Percentiles rank a stretch among this genome's conserved stretches.
phyloP scores from a whole-genome alignment of 1,140 invertebrate species.

The Zaprionus kolodkinae region DNA sequence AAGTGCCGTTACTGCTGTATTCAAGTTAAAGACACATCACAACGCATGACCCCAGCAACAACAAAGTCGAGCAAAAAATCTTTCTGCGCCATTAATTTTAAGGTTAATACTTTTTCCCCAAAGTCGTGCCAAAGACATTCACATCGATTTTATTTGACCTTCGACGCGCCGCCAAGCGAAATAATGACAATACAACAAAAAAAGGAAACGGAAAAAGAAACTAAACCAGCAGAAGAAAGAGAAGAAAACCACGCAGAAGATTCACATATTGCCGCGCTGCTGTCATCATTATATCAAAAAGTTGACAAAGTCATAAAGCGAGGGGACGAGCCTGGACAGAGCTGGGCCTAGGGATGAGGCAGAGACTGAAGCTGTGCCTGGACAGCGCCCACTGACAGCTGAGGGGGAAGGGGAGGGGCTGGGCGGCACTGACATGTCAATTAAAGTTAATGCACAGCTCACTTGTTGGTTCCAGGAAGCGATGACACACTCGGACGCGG shows the following conservation, averaged over 20 bases:
- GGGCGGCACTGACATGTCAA: conserved; percentile 63
- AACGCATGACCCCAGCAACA: conserved; percentile 40
- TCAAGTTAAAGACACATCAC: conserved; percentile 77
- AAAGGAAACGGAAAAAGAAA: not conserved
- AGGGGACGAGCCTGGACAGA: not conserved
- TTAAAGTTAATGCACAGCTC: conserved; percentile 68
- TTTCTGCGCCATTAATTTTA: conserved; percentile 80
- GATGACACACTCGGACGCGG: not conserved
- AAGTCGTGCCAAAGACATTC: conserved; percentile 59
- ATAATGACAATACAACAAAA: conserved; percentile 53
- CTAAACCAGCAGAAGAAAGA: conserved; percentile 4
- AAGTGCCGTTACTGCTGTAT: conserved; percentile 56
- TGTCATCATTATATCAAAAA: conserved; percentile 48
- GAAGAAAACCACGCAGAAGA: conserved; percentile 2
- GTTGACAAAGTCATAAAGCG: conserved; percentile 54
- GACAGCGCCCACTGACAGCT: conserved; percentile 18
- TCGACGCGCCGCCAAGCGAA: conserved; percentile 75
- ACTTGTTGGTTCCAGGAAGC: conserved; percentile 38
- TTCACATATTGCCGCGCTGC: conserved; percentile 36
- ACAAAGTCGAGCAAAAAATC: conserved; percentile 36
- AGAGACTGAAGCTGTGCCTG: too few relatives aligned
- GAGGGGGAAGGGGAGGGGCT: not conserved
- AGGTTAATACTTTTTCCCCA: conserved; percentile 72
- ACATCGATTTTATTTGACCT: conserved; percentile 79
- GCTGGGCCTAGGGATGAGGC: not conserved